Base-by-base conservation (phyloP, 2,888 invertebrate species). In the Ceratothoa steindachneri region DNA sequence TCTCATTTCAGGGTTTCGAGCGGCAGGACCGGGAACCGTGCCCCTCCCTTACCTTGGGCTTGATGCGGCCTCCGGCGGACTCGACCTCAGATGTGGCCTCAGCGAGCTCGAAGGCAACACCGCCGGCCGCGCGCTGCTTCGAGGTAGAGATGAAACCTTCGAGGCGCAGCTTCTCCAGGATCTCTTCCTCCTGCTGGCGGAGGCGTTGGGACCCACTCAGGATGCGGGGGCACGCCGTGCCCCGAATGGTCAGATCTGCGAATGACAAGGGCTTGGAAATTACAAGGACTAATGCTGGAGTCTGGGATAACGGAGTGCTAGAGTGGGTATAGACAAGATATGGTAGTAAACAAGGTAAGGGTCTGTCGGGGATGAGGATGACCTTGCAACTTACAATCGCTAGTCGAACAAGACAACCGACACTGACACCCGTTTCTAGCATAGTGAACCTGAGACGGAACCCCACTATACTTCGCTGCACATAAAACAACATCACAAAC, bases 131-230 rank as follows among this genome's bases (percentile, higher is more conserved):
- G 75, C 82, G 81, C 3, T 82, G 81, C 30, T 82, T 81, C n/a
- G 84, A 83, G 64, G 82, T 82, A n/a, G 83, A 77, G 69, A 85
- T 84, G 5, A 85, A 81, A 0, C 85, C 85, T 71, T 85, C 85
- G 74, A 85, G 83, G 65, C 83, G 73, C 4, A 85, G 81, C 15
- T 82, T 81, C 74, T 83, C 83, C 31, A 85, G 73, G 51, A 85
- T 82, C 70, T 81, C 80, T 30, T 82, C 81, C 74, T 85, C 84
- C 71, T 84, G 83, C 72, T 82, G 74, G 31, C 84, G 77, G 3
- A 82, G 82, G 72, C 82, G 81, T 75, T 84, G 83, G 77, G 83
- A 84, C 55, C 84, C 84, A 72, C 83, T 84, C 31, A 83, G 81
- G 41, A 83, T 81, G 2, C 83, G 82, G 0, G 83, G 82, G 60